Conservation (phyloP, 2,888 invertebrate species). For the Tolmerus cingulatus region DNA sequence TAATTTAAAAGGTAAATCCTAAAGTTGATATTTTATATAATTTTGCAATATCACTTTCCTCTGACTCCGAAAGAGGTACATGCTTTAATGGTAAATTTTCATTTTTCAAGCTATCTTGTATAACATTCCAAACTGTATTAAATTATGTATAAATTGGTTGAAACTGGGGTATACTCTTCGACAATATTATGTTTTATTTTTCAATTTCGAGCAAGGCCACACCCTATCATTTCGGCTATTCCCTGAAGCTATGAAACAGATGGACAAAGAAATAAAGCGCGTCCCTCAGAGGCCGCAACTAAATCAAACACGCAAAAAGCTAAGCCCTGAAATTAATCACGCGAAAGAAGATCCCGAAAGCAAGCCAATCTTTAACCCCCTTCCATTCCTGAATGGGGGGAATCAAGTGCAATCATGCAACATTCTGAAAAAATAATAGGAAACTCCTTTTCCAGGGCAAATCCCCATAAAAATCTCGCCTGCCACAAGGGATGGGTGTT, state of each 20-base stretch:
- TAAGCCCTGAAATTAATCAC: neutral
- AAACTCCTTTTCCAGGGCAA: neutral
- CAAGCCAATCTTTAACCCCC: neutral
- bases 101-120: no score
- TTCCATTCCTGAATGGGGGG: neutral
- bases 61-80: no score
- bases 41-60: no score
- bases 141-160: no score
- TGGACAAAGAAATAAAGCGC: neutral
- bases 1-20: no score
- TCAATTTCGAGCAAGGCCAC: neutral
- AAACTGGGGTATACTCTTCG: no score
- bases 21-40: no score
- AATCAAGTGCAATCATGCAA: neutral
- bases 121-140: no score
- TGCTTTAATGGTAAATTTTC: no score
- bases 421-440: neutral
- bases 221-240: neutral
- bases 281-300: neutral
- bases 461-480: constrained; percentile 26
- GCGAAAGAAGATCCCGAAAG: neutral
- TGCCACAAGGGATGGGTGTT: constrained; percentile 38
- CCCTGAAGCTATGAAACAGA: neutral
- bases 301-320: neutral
- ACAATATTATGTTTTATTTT: neutral